Percentiles rank a stretch among this genome's conserved stretches.
These are phyloP conservation scores for Arvicanthis niloticus DNA, from an alignment of 2,113 vertebrate genomes.

Conservation along the genomic window DNA sequence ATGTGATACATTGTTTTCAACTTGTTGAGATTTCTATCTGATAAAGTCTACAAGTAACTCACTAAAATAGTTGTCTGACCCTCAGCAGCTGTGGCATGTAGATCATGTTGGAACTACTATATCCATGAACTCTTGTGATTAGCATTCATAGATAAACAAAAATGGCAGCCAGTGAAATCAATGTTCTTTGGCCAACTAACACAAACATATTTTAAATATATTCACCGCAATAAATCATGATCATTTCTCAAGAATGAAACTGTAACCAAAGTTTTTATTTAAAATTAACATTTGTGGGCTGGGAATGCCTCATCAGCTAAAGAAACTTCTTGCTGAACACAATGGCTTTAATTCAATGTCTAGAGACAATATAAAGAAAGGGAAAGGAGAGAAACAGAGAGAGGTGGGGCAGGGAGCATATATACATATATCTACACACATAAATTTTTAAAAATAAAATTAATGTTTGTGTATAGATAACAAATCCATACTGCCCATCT, in stretches of 20 bases:
- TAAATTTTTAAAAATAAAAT: neutral
- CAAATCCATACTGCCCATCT: neutral
- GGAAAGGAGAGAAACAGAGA: neutral
- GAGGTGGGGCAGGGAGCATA: too few relatives aligned
- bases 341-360: neutral
- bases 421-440: neutral
- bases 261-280: neutral
- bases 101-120: neutral
- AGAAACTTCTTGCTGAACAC: neutral
- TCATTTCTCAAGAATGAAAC: neutral
- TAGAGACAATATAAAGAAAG: too few relatives aligned
- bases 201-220: neutral
- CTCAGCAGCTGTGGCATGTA: neutral
- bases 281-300: neutral
- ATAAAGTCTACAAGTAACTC: neutral
- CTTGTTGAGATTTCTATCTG: neutral
- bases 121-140: neutral
- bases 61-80: neutral
- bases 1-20: neutral
- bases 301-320: neutral
- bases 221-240: neutral
- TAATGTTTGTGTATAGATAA: neutral
- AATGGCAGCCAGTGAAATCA: neutral
- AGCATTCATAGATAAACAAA: neutral
- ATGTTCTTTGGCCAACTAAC: neutral